Conservation (phyloP, 2,797 vertebrate genomes). For the Melanogrammus aeglefinus region DNA sequence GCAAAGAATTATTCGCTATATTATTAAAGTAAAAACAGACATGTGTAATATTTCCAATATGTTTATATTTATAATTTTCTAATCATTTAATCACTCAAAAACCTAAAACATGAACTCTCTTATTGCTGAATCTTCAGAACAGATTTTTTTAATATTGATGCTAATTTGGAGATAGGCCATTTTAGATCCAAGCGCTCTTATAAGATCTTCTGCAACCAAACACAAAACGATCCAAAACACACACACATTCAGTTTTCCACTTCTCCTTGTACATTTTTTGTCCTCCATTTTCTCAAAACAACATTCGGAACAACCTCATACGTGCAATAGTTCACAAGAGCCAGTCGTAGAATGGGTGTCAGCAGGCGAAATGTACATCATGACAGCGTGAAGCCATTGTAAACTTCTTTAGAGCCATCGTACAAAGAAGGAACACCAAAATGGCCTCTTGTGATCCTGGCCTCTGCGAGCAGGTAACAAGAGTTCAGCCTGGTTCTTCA, state of each 20-base stretch:
- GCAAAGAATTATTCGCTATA: background rate
- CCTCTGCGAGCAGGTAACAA: constrained; percentile 1
- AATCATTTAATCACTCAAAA: constrained; percentile 47
- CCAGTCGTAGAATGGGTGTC: constrained; percentile 4
- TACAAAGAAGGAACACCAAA: constrained; percentile 21
- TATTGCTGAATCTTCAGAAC: constrained; percentile 8
- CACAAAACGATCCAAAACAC: background rate
- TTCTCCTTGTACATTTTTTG: constrained; percentile 19
- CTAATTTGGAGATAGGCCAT: background rate
- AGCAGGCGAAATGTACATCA: constrained; percentile 35
- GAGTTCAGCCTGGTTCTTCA: constrained; percentile 14
- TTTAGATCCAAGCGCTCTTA: background rate
- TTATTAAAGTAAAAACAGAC: constrained; percentile 15
- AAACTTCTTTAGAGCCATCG: constrained; percentile 39
- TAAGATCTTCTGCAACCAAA: background rate
- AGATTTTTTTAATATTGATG: background rate
- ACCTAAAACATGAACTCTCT: constrained; percentile 35
- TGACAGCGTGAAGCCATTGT: constrained; percentile 27
- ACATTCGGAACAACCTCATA: constrained; percentile 28
- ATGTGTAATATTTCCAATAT: constrained; percentile 60
- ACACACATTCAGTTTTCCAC: background rate
- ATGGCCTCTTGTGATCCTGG: constrained; percentile 7
- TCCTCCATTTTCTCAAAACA: constrained; percentile 24
- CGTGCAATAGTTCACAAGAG: constrained; percentile 4
- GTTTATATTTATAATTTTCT: constrained; percentile 68